A percentile compares a stretch with the other conserved stretches of the same genome.
Conservation (phyloP, 2,888 invertebrate genomes). For the Allacma fusca region DNA sequence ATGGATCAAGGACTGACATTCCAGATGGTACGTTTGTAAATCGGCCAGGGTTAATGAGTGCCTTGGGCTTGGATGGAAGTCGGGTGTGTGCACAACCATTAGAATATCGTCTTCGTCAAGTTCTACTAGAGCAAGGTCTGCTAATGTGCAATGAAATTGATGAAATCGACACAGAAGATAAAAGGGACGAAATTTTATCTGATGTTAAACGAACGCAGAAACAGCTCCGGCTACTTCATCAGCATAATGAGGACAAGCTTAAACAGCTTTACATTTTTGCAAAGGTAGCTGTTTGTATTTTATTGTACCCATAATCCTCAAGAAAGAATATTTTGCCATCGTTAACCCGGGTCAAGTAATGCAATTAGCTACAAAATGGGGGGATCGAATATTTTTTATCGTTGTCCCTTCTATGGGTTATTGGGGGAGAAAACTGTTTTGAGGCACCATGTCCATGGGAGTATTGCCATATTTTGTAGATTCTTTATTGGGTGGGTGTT, state of each 20-base stretch:
- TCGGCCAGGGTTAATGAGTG: constrained; percentile 14
- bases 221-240: constrained; percentile 13
- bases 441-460: too few species aligned
- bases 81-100: background rate
- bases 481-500: too few species aligned
- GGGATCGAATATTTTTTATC: too few species aligned
- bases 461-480: too few species aligned
- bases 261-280: constrained; percentile 23
- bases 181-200: constrained; percentile 38
- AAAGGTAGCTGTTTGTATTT: constrained; percentile 3
- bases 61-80: constrained; percentile 18
- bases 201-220: constrained; percentile 35
- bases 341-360: background rate
- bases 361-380: too few species aligned
- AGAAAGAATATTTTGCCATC: background rate
- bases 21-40: constrained; percentile 12
- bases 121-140: constrained; percentile 25
- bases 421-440: too few species aligned
- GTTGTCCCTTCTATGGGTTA: too few species aligned
- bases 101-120: constrained; percentile 16
- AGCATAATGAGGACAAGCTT: constrained; percentile 27
- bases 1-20: background rate
- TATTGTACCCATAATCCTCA: background rate
- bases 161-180: background rate
- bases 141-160: background rate